phyloP scores from a whole-genome alignment of 2,888 invertebrate species.

The Mactromeris polynyma region DNA sequence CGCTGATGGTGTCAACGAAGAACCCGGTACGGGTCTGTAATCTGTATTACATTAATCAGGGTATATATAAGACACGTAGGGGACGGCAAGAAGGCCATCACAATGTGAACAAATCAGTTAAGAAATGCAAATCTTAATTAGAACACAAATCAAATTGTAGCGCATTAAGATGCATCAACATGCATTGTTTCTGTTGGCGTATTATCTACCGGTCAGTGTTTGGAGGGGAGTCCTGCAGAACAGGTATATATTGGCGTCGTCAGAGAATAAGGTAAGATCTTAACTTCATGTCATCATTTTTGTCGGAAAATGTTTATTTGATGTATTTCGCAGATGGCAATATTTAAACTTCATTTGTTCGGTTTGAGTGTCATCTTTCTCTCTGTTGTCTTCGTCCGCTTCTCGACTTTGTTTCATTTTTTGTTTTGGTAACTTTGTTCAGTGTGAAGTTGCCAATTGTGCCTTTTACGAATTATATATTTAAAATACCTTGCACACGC shows the following conservation, averaged over 20 bases:
- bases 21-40: constrained; percentile 42
- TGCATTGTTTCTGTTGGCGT: not conserved
- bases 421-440: too few species aligned
- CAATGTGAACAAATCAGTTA: not conserved
- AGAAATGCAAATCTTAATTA: constrained; percentile 28
- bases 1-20: constrained; percentile 34
- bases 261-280: not conserved
- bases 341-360: too few species aligned
- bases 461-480: too few species aligned
- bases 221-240: not conserved
- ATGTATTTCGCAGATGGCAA: too few species aligned
- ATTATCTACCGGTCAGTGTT: not conserved
- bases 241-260: not conserved
- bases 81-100: not conserved
- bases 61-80: constrained; percentile 43
- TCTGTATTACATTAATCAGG: constrained; percentile 38
- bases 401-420: too few species aligned
- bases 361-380: too few species aligned
- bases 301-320: too few species aligned
- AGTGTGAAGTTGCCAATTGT: too few species aligned
- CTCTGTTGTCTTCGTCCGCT: too few species aligned
- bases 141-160: not conserved
- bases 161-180: constrained; percentile 27
- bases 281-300: not conserved
- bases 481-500: too few species aligned